Base-by-base conservation (phyloP, 2,113 vertebrate species). In the Tilapia sparmanii region DNA sequence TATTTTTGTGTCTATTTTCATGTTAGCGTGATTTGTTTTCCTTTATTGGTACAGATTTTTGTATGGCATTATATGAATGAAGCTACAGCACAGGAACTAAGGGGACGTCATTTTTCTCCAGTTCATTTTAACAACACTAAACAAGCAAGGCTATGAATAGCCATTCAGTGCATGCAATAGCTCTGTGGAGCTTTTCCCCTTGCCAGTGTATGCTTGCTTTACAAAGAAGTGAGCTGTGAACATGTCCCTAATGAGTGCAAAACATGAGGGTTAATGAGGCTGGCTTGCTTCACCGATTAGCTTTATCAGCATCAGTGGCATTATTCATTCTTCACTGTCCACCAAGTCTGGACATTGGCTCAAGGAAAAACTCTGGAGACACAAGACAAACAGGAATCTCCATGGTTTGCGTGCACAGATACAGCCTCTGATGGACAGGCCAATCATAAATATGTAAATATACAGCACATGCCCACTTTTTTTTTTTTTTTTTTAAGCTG, bases 241-340 rank as follows among this genome's bases (percentile, higher is more conserved):
- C 66, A 66, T 79, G 54, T 61, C 83, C 29, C 71, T 80, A 82
- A 88, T 91, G 83, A 91, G 40, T 45, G 33, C 59, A 63, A 86
- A 86, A 84, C 87, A 89, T 8, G 10, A 66, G 54, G 71, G 22
- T 83, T 87, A 90, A 89, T 86, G 76, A 83, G 66, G 40, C 38
- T 66, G 22, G 42, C 33, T 73, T 66, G 76, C 45, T 87, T 63
- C 59, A 82, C 66, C 83, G 82, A 90, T 91, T 90, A 59, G 68
- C 81, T 71, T 82, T 54, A 45, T 86, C 85, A 81, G 38, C 50
- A 54, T 87, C 85, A 86, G 45, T 82, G 47, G 76, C 26, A 57
- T 50, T 5, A 81, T 63, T 85, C 7, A n/a, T 42, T 81, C 79
- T 79, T 26, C 84, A 19, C 80, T 35, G 47, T 89, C 55, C 19